Base-by-base conservation (phyloP, 2,113 vertebrate species). In the Rhinopomastus cyanomelas region DNA sequence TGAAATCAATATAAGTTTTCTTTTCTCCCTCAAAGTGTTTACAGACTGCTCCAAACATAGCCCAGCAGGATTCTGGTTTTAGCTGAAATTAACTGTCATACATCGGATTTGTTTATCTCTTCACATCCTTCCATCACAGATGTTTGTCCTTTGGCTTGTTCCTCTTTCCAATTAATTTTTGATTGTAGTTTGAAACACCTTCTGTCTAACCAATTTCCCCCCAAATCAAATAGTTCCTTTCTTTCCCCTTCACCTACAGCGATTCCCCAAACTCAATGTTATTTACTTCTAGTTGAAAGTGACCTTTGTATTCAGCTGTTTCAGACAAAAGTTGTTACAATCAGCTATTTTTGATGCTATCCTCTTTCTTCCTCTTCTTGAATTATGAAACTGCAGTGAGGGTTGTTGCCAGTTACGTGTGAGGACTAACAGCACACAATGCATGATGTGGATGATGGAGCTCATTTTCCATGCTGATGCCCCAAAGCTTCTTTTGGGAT, bases 141-240 rank as follows among this genome's bases (percentile, higher is more conserved):
- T 97, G 96, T 97, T 96, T 96, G 94, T 96, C 96, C 96, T 96
- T 96, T 96, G 96, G 96, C 95, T 97, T 97, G 90, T 95, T 97
- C 88, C 87, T 94, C 91, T 93, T 96, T 67, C 96, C 96, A 96
- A 98, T 96, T 97, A 97, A 96, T 96, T 97, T 97, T 96, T 96
- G 29, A 97, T 97, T 97, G 92, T 93, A 48, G 91, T 96, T 96
- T 91, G 94, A 94, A 96, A 90, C 90, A 97, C 96, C 96, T 97
- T 97, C 96, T 97, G 94, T 97, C 96, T 96, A 83, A 66, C 48
- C 73, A 79, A 46, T 78, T 91, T 89, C 53, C 82, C 71, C 92
- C 80, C 56, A 75, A 94, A 94, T 92, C 84, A 94, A 90, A 92
- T 16, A 81, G 27, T 84, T 66, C 2, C 42, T 94, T 94, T 90